phyloP scores from a whole-genome alignment of 2,797 vertebrate species.

The Hirundo rustica region DNA sequence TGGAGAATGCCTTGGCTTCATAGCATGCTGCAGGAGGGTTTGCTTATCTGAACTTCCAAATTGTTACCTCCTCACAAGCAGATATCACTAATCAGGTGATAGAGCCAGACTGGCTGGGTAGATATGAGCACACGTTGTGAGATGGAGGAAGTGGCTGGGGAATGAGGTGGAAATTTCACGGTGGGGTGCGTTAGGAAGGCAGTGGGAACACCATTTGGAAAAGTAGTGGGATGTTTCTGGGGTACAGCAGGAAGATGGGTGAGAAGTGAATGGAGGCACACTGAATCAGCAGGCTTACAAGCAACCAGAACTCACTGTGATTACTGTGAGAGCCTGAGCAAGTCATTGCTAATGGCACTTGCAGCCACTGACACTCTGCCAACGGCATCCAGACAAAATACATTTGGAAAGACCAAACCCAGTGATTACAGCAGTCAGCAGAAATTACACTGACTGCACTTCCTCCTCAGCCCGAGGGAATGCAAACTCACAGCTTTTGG shows the following conservation, averaged over 20 bases:
- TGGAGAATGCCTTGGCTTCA: neutral
- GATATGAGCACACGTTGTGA: neutral
- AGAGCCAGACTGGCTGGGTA: neutral
- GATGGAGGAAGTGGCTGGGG: neutral
- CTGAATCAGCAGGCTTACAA: neutral
- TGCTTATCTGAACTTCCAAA: constrained; percentile 11
- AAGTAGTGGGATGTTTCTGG: neutral
- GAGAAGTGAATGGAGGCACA: neutral
- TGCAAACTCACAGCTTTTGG: neutral
- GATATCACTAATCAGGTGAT: neutral
- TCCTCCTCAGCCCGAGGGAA: neutral
- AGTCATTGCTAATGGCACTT: neutral
- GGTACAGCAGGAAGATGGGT: neutral
- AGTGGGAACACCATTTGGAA: neutral
- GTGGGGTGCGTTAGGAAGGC: neutral
- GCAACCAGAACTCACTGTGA: neutral
- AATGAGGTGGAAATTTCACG: neutral
- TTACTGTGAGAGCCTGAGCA: neutral
- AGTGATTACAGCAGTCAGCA: constrained; percentile 30
- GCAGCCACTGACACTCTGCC: neutral
- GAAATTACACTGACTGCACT: constrained; percentile 5
- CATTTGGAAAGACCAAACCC: neutral
- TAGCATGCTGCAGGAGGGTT: neutral
- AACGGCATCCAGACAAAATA: constrained; percentile 10
- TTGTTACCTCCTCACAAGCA: neutral